phyloP scores from a whole-genome alignment of 2,113 vertebrate genomes.

The Oenanthe melanoleuca region DNA sequence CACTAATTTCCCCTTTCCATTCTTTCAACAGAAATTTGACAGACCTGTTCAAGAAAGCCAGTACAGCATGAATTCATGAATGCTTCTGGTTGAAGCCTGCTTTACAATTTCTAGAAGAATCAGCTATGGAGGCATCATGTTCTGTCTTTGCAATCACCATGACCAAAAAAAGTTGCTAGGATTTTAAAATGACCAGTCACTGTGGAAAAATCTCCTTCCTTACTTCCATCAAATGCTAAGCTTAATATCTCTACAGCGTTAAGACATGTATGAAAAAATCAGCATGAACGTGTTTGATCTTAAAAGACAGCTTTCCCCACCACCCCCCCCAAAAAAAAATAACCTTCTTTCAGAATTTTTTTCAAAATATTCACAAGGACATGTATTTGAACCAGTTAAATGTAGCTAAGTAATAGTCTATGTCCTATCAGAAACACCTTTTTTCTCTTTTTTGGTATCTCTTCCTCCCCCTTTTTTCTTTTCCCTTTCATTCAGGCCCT shows the following conservation, averaged over 20 bases:
- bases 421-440: background rate
- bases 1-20: background rate
- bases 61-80: background rate
- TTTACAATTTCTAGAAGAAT: background rate
- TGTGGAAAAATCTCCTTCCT: background rate
- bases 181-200: background rate
- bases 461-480: no score
- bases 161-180: background rate
- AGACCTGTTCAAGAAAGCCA: background rate
- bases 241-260: background rate
- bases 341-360: background rate
- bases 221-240: background rate
- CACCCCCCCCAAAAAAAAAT: no score
- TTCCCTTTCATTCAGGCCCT: background rate
- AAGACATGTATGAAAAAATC: background rate
- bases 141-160: background rate
- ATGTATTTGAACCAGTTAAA: background rate
- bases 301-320: background rate
- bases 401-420: background rate
- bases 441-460: background rate
- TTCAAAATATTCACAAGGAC: background rate
- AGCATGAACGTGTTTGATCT: background rate
- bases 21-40: background rate
- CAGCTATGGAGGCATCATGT: background rate
- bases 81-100: background rate